Base-by-base conservation (phyloP, 2,888 invertebrate species). In the Cephus nigrinus region DNA sequence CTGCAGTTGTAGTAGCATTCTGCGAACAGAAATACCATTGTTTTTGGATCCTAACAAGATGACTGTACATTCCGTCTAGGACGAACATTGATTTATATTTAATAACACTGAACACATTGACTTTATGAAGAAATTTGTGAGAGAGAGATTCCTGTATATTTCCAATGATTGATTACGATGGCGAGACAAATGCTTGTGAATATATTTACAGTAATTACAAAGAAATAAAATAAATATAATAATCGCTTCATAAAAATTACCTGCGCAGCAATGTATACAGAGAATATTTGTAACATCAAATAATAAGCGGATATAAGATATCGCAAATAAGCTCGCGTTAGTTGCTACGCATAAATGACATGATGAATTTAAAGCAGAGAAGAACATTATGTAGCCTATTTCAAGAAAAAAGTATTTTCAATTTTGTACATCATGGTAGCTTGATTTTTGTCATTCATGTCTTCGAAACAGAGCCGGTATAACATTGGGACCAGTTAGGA, bases 1-100 rank as follows among this genome's bases (percentile, higher is more conserved):
- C 76, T 34, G 79, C 69, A 31, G 79, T 79, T 75, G 76, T 83
- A 75, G 82, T 84, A 81, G 83, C 83, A 34, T 84, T 86, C 86
- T 88, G 87, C 78, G 11, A 84, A 85, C 85, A 84, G 76, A 87
- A 86, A 86, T 79, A 76, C 74, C 74, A 76, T 73, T 23, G 74
- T 78, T 68, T 73, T 55, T 55, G 55, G 23, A 23, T 55, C 55
- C 55, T 55, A 55, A 55, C 9, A 55, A 55, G 55, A 9, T 9
- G 2, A 55, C 23, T 23, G 55, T 55, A 55, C 2, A 55, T 55
- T 55, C 55, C 1, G 23, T 23, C 23, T 23, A 55, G 55, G 23
- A 55, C 9, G 23, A 55, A 3, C 55, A 55, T 55, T 55, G 55
- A 55, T 55, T 23, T 55, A 55, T 2, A 55, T 55, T 55, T 15